Evolutionary conservation across 2,797 vertebrate species (phyloP), one percentile per base, ranked within the genome.

Genomic region (Tolypeutes matacus): DNA sequence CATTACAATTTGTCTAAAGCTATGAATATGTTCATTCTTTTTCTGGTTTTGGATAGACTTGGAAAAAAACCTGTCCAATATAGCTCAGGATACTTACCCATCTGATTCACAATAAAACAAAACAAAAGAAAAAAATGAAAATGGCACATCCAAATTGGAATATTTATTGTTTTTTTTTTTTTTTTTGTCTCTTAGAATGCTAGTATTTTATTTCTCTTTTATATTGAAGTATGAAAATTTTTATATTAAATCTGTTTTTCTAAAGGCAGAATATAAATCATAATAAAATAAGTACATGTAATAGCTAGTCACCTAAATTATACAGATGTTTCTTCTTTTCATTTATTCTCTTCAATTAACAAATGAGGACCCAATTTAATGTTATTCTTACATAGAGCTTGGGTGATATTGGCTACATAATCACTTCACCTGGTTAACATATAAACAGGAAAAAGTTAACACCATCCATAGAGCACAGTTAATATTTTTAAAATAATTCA

Each of bases 401-500:
- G 27, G 15, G 60, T 62, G 56, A 56, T 72, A 49, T 0, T 58
- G 11, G 17, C 27, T 23, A 62, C 2, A 42, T 36, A 81, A 84
- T 81, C 23, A 62, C 15, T 84, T 65, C 64, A 82, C 6, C 64
- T 75, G 86, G 36, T 80, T 82, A 56, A 64, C 39, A 89, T 53
- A 60, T 49, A 51, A 51, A 27, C 6, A 83, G 18, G 42, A 13
- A 82, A 64, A 69, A 60, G 7, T 4, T 67, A 25, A 36, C 2
- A 6, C 87, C n/a, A 62, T 90, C 39, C 27, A 51, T 1, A 31
- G 23, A 81, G 10, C 20, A 36, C 82, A 93, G 69, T 77, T 51
- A 67, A 60, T 46, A 81, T 25, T 94, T 93, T 78, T 65, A 85
- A 84, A 56, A 64, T 8, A 73, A 69, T 53, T 93, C 34, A 29